Percentiles rank a stretch among this genome's conserved stretches.
Conservation (phyloP, 2,888 invertebrate genomes). For the Myopa testacea region DNA sequence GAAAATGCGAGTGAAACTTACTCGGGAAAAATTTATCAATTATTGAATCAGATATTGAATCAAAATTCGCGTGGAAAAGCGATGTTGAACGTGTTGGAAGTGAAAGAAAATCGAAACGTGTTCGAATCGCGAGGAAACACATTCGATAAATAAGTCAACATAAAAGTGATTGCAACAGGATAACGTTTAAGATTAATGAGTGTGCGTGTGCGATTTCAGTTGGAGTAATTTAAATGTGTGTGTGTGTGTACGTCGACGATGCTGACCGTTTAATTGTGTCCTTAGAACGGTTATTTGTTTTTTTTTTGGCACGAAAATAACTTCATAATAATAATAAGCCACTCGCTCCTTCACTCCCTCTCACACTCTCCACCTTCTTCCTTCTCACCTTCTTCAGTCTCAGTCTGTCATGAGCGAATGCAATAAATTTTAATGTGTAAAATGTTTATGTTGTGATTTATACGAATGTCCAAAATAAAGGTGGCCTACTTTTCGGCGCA, state of each 20-base stretch:
- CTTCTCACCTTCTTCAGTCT: neutral
- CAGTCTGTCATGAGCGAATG: neutral
- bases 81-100: neutral
- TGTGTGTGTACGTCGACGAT: neutral
- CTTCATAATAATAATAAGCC: neutral
- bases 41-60: neutral
- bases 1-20: neutral
- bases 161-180: neutral
- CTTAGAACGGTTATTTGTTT: slow-evolving; percentile 7
- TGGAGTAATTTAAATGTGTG: too few relatives aligned
- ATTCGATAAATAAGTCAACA: neutral
- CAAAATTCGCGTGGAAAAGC: neutral
- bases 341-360: neutral
- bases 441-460: slow-evolving; percentile 17
- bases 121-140: neutral
- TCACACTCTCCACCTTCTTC: neutral
- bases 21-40: neutral
- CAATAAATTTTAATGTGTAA: neutral
- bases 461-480: slow-evolving; percentile 10
- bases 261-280: slow-evolving; percentile 3
- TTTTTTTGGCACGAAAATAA: slow-evolving; percentile 14
- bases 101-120: neutral
- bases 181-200: neutral
- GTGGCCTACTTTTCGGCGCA: slow-evolving; percentile 2
- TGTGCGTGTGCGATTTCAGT: neutral